Base-by-base conservation (phyloP, 2,113 vertebrate species). In the Hemichromis elongatus region DNA sequence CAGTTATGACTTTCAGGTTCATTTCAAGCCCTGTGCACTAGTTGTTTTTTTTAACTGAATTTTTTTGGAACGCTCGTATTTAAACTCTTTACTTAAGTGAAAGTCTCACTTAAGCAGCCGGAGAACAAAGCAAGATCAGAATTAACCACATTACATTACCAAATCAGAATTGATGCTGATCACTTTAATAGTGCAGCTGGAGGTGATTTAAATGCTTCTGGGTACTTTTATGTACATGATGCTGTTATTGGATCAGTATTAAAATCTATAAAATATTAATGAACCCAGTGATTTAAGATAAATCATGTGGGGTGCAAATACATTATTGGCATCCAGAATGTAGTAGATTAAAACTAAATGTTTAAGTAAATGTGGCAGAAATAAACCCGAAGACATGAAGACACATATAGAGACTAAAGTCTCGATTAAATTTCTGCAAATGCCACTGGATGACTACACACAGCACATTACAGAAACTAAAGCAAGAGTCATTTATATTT, bases 131-230 rank as follows among this genome's bases (percentile, higher is more conserved):
- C 14, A 42, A 47, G 28, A 0, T 24, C 66, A 73, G 14, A 73
- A 70, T 70, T 70, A 70, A 54, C 19, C 5, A 12, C 53, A 54
- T 24, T 54, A 24, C 24, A 54, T 42, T 42, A 68, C 14, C 35
- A 0, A 45, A 45, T 70, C 40, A 7, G 16, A 70, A 70, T 19
- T 24, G 11, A 7, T 28, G 68, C 8, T 73, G 0, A 50, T 30
- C 68, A 73, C 68, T 73, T 73, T 75, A 19, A 75, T 19, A 50
- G 50, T 30, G 6, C 68, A 50, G 24, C 9, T 30, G 24, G 42
- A 50, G 9, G 28, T 47, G 5, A 8, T 47, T 28, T 47, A 26
- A 47, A 28, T 18, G 42, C 0, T 0, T 73, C 42, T 12, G 24
- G 14, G 21, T 47, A 0, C 14, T 4, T 5, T 47, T 24, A 28